Evolutionary conservation across 2,888 invertebrate genomes (phyloP).

Genomic region (Nomada lathburiana): DNA sequence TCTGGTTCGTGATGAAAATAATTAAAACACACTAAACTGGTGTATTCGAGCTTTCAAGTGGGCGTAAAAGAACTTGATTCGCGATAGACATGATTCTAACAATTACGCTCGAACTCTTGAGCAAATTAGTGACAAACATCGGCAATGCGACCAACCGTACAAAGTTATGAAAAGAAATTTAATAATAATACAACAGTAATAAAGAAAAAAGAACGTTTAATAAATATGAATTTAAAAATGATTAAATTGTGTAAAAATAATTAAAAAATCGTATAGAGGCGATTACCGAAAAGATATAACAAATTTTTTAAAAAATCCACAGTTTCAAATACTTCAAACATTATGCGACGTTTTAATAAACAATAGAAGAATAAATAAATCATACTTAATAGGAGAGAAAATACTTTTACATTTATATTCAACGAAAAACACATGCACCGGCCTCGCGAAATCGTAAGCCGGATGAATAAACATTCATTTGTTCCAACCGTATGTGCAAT

Average conservation of each 20-base stretch:
- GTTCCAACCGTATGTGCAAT: no score
- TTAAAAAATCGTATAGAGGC: not conserved
- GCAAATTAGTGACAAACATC: not conserved
- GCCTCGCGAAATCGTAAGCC: no score
- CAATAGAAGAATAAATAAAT: no score
- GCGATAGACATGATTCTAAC: conserved; percentile 7
- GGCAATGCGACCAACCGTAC: not conserved
- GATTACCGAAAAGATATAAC: no score
- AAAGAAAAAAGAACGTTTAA: not conserved
- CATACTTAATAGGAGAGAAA: not conserved
- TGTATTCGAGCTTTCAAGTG: not conserved
- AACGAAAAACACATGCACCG: no score
- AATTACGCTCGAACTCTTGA: not conserved
- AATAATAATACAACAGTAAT: not conserved
- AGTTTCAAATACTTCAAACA: no score
- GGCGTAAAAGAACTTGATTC: not conserved
- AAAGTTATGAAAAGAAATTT: not conserved
- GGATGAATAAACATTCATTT: no score
- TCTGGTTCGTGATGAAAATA: conserved; percentile 8
- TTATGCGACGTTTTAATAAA: no score
- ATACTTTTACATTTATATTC: not conserved
- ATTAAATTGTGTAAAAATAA: not conserved
- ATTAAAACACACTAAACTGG: not conserved
- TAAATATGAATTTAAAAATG: no score
- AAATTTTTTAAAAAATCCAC: no score